A percentile compares a stretch with the other conserved stretches of the same genome.
Conservation (phyloP, 2,888 invertebrate species). For the Parnassius apollo region DNA sequence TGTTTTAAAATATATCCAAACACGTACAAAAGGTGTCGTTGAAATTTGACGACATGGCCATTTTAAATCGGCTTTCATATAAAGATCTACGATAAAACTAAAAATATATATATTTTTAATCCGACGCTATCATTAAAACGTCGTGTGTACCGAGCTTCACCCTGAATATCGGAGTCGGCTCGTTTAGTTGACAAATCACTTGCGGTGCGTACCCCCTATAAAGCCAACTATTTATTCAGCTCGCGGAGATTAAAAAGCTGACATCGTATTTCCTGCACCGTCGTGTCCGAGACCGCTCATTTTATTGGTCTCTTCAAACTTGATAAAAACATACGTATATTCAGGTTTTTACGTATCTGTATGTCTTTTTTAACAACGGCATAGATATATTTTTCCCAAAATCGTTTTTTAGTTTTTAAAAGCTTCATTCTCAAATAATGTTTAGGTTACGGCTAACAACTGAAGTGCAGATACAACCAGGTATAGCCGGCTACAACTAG, state of each 20-base stretch:
- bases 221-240: slow-evolving; percentile 30
- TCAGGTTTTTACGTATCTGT: too few relatives aligned
- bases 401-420: too few relatives aligned
- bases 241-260: slow-evolving; percentile 33
- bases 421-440: too few relatives aligned
- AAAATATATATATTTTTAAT: slow-evolving; percentile 25
- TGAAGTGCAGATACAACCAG: too few relatives aligned
- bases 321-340: slow-evolving; percentile 29
- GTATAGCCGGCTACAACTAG: too few relatives aligned
- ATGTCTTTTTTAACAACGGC: too few relatives aligned
- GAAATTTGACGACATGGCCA: background rate
- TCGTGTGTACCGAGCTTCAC: slow-evolving; percentile 10
- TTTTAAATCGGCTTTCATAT: slow-evolving; percentile 14
- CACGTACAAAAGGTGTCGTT: too few relatives aligned
- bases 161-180: slow-evolving; percentile 31
- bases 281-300: slow-evolving; percentile 31
- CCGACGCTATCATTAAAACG: slow-evolving; percentile 21
- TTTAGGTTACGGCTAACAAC: too few relatives aligned
- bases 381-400: too few relatives aligned
- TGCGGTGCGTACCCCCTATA: slow-evolving; percentile 31
- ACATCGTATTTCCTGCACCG: slow-evolving; percentile 31
- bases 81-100: slow-evolving; percentile 11
- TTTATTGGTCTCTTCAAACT: slow-evolving; percentile 31
- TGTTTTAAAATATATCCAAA: too few relatives aligned
- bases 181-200: slow-evolving; percentile 37